Evolutionary conservation across 2,797 vertebrate genomes (phyloP), one percentile per base, ranked within the genome.

Genomic region (Chloroceryle inda): DNA sequence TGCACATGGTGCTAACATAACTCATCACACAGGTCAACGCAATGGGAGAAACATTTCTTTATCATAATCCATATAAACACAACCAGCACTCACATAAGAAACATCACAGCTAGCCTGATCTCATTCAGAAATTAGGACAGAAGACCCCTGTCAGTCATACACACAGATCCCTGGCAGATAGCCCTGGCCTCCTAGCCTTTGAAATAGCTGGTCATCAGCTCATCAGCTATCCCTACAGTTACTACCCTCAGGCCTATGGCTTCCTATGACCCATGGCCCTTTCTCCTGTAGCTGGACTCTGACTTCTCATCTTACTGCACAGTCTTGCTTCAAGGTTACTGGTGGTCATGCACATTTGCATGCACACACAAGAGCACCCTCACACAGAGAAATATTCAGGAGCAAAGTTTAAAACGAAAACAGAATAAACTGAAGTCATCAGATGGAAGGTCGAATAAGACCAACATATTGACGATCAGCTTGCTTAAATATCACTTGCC

Each of bases 181-280:
- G 2, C 14, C 20, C 40, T 40, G 55, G 13, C 22, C 11, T 37
- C 37, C 29, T n/a, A 40, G 22, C 26, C 19, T 52, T 53, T 35
- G 29, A 23, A 31, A 27, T 10, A 58, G 40, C 42, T 73, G 10
- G 5, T 15, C 4, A 22, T 26, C 6, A 35, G 35, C 17, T 1
- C 19, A 26, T 35, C 15, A 53, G 16, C 22, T 21, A 23, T 5
- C 14, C 22, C n/a, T 23, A 5, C 9, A 21, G 37, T 33, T 58
- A 23, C 11, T 56, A 14, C 1, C 2, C 4, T 4, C 9, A 52
- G 12, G 26, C 3, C 16, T 38, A 33, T 3, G 13, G 40, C 19
- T 44, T 47, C 5, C 24, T 55, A n/a, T 26, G 24, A 49, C 10
- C 15, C 23, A n/a, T 0, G 0, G 6, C 10, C 5, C 18, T 38